Percentiles rank a stretch among this genome's conserved stretches.
These are phyloP conservation scores for Diorhabda sublineata DNA, from an alignment of 1,140 invertebrate species.

Conservation along the genomic window DNA sequence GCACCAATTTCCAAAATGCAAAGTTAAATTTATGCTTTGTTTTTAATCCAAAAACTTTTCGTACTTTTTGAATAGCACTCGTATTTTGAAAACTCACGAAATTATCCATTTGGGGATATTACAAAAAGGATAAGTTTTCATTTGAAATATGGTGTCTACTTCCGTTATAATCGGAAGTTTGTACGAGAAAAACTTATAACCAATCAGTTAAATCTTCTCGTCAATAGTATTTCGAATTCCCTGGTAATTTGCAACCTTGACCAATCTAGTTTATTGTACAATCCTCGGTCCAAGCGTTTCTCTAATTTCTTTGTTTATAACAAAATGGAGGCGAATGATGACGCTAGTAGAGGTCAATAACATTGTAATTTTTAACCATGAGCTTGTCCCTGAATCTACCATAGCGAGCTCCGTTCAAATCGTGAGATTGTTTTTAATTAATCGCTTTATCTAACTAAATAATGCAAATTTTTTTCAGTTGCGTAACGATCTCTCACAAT, in stretches of 20 bases:
- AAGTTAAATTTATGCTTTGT: too few relatives aligned
- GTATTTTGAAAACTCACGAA: too few relatives aligned
- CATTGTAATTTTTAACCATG: slow-evolving; percentile 10
- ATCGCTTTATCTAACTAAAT: slow-evolving; percentile 11
- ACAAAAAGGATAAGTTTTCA: too few relatives aligned
- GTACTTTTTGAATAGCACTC: too few relatives aligned
- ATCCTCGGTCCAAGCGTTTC: not conserved
- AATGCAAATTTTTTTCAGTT: slow-evolving; percentile 16
- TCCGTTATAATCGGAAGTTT: too few relatives aligned
- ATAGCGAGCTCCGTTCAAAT: slow-evolving; percentile 8
- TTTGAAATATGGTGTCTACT: too few relatives aligned
- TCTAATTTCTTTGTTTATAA: slow-evolving; percentile 13
- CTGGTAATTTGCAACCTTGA: not conserved
- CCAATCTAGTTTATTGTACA: not conserved
- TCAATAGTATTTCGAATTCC: not conserved
- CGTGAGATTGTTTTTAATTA: slow-evolving; percentile 14
- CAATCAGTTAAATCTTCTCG: too few relatives aligned
- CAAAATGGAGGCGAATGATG: slow-evolving; percentile 11
- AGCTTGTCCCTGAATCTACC: slow-evolving; percentile 11
- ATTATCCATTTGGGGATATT: too few relatives aligned
- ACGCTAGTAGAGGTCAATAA: slow-evolving; percentile 8
- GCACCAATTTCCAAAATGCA: too few relatives aligned
- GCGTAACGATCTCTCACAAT: slow-evolving; percentile 13
- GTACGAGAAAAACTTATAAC: too few relatives aligned
- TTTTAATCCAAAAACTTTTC: too few relatives aligned